Percentiles rank a stretch among this genome's conserved stretches.
Conservation (phyloP, 35 echinoderm and acorn worm genomes). For the Apostichopus japonicus region DNA sequence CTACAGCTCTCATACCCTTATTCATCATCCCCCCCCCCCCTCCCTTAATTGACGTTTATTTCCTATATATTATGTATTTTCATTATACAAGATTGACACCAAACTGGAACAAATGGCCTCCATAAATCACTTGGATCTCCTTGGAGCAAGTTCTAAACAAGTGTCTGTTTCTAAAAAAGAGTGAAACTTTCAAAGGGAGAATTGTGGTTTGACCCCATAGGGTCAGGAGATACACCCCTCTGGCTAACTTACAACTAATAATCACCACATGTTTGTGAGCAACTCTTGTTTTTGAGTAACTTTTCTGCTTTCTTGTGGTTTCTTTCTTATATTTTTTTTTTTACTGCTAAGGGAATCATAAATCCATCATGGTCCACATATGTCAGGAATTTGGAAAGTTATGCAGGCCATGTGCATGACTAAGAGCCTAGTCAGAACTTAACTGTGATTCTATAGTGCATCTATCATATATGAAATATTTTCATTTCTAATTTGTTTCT, state of each 20-base stretch:
- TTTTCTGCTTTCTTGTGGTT: not conserved
- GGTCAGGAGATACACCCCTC: not conserved
- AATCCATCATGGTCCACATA: slow-evolving; percentile 32
- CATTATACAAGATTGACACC: not conserved
- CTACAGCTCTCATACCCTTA: not conserved
- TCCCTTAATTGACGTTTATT: not conserved
- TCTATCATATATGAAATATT: too few relatives aligned
- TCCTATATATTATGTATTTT: not conserved
- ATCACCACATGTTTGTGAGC: slow-evolving; percentile 44
- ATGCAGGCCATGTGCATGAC: too few relatives aligned
- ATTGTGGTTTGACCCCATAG: slow-evolving; percentile 36
- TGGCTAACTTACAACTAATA: slow-evolving; percentile 1
- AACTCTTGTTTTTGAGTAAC: slow-evolving; percentile 11
- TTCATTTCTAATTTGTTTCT: too few relatives aligned
- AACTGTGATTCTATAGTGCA: too few relatives aligned
- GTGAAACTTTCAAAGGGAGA: slow-evolving; percentile 13
- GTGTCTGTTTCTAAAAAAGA: not conserved
- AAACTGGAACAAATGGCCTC: not conserved
- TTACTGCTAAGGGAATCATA: not conserved
- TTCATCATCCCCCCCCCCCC: not conserved
- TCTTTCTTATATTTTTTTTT: not conserved
- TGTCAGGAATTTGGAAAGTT: slow-evolving; percentile 17
- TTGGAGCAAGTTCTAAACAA: not conserved
- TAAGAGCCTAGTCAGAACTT: too few relatives aligned
- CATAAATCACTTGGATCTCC: not conserved